Evolutionary conservation across 2,888 invertebrate species (phyloP).

Genomic region (Cephus nigrinus): DNA sequence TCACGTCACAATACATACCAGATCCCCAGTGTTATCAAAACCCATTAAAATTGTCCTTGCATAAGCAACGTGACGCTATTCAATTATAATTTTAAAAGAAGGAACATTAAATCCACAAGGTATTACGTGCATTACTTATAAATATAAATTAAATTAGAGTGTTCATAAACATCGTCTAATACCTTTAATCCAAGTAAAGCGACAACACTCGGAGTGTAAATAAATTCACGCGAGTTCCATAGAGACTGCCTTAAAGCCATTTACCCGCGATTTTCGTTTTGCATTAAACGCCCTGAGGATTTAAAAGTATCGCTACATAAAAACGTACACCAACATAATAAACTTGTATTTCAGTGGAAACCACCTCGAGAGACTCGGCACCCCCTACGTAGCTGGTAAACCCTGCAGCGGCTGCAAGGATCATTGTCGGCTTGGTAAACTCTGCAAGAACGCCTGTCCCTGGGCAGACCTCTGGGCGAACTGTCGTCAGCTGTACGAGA

Average conservation of each 20-base stretch:
- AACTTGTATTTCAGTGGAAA: conserved; percentile 74
- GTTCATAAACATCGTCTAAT: neutral
- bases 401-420: conserved; percentile 76
- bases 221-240: neutral
- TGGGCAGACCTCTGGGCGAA: conserved; percentile 79
- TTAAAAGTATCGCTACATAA: neutral
- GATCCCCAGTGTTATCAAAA: neutral
- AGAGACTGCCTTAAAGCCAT: neutral
- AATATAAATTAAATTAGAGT: neutral
- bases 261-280: neutral
- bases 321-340: neutral
- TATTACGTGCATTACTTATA: neutral
- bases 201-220: neutral
- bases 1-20: neutral
- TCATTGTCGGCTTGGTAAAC: conserved; percentile 72
- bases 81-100: neutral
- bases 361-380: conserved; percentile 71
- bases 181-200: neutral
- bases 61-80: neutral
- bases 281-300: neutral
- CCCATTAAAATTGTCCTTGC: neutral
- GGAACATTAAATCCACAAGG: neutral
- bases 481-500: conserved; percentile 73
- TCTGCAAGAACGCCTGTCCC: conserved; percentile 81
- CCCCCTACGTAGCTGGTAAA: conserved; percentile 76